Evolutionary conservation across 2,888 invertebrate species (phyloP), one percentile per base, ranked within the genome.

Genomic region (Acanthococcus lagerstroemiae): DNA sequence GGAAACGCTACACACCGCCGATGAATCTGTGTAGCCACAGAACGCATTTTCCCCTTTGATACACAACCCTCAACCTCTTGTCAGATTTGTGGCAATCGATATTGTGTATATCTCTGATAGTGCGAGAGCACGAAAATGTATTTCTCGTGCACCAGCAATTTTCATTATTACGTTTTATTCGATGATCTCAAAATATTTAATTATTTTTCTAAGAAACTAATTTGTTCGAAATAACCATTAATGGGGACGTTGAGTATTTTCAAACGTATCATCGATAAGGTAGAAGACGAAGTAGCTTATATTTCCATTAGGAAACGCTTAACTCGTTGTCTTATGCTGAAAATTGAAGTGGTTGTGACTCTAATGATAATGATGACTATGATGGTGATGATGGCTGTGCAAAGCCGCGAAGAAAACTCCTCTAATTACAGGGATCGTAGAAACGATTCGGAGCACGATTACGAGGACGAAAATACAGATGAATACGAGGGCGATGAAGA

Each of bases 361-460:
- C 58, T 58, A 4, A 46, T 58, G 22, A 25, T 58, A 4, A 58
- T 58, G 58, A 58, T 58, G 58, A 58, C 58, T 6, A 58, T 58
- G 58, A 58, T 58, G 58, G 44, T 58, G n/a, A 58, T 58, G 58
- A 58, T 58, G 58, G 58, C 58, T 6, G 58, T 58, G 21, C 58
- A 58, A 25, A 58, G 45, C n/a, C 9, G 58, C 17, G 58, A 58
- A n/a, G 58, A 58, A 30, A n/a, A n/a, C n/a, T n/a, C n/a, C n/a
- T n/a, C n/a, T 19, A 21, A 30, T 30, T 30, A 1, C 4, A 15
- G 24, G 6, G 21, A 55, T 30, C 55, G 37, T 30, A n/a, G 55
- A 2, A 21, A 7, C 50, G 55, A 55, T 55, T 37, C 27, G 9
- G 55, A 55, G 17, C 37, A 19, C 26, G 55, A 55, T 30, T 55